Evolutionary conservation across 2,888 invertebrate species (phyloP), one percentile per base, ranked within the genome.

Genomic region (Strigamia transsilvanica): DNA sequence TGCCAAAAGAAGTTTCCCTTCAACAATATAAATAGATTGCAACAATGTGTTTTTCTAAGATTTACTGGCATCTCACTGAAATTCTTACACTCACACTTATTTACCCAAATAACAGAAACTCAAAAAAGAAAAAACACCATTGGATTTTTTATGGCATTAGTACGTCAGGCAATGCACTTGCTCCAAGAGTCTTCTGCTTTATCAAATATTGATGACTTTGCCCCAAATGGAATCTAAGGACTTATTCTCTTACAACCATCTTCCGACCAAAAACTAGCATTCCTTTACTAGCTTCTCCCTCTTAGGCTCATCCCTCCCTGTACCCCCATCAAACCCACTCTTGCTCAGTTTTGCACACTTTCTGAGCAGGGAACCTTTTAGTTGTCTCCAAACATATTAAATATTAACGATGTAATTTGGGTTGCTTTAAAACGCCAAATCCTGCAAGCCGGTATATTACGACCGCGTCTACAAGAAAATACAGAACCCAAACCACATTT

Each of bases 171-270:
- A 18, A 56, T 56, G 56, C 56, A 56, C 56, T 56, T 56, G 56
- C 18, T 56, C 9, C 18, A 18, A 56, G 56, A 56, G 56, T 56
- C 56, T 56, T 56, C 56, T 56, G 56, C 56, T 56, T 56, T 56
- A 56, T 56, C 56, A 56, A 56, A 56, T n/a, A 56, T 56, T 56
- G 56, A 56, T 56, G 56, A 15, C 46, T 56, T 4, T 9, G 18
- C 56, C 56, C 56, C 56, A 56, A 56, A 56, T 56, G 56, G 56
- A 56, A 56, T 56, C 56, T 56, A 56, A 56, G 56, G 56, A 56
- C 56, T 56, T 56, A 18, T 56, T 56, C 56, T 56, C 56, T 56
- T 38, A 10, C 38, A 38, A 38, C 38, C 38, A 38, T 38, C 38
- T 27, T 38, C 18, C 56, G 56, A 56, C 56, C 56, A 56, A 18